phyloP scores from a whole-genome alignment of 2,113 vertebrate species.

The Poecilia latipinna region DNA sequence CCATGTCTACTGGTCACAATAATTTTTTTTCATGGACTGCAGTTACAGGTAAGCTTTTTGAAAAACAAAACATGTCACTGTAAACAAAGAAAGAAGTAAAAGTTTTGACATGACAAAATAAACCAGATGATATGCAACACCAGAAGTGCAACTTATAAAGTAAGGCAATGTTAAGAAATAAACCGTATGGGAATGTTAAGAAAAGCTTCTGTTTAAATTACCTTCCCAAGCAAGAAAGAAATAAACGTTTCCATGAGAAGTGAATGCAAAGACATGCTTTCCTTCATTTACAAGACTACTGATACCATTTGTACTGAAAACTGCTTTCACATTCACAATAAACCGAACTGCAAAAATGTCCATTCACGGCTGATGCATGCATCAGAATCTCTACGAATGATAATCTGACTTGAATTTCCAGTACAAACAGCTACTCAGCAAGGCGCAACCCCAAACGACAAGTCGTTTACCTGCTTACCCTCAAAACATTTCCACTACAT shows the following conservation, averaged over 20 bases:
- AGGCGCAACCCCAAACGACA: slow-evolving; percentile 68
- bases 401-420: slow-evolving; percentile 68
- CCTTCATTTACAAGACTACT: slow-evolving; percentile 74
- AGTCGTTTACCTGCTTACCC: slow-evolving; percentile 71
- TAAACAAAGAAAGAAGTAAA: slow-evolving; percentile 3
- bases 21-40: slow-evolving; percentile 52
- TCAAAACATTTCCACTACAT: slow-evolving; percentile 69
- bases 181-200: slow-evolving; percentile 50
- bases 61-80: slow-evolving; percentile 9
- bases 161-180: slow-evolving; percentile 47
- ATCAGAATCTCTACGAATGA: slow-evolving; percentile 65
- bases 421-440: slow-evolving; percentile 67
- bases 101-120: slow-evolving; percentile 30
- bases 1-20: slow-evolving; percentile 20
- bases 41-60: slow-evolving; percentile 12
- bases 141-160: slow-evolving; percentile 32
- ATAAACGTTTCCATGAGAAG: slow-evolving; percentile 58
- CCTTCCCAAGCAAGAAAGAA: slow-evolving; percentile 53
- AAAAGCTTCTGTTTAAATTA: slow-evolving; percentile 55
- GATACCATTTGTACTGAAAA: slow-evolving; percentile 68
- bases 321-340: slow-evolving; percentile 72
- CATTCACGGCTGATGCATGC: slow-evolving; percentile 58
- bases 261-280: slow-evolving; percentile 73
- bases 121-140: slow-evolving; percentile 21
- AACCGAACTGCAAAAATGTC: slow-evolving; percentile 66